Conservation (phyloP, 2,888 invertebrate species). For the Lampropteryx suffumata region DNA sequence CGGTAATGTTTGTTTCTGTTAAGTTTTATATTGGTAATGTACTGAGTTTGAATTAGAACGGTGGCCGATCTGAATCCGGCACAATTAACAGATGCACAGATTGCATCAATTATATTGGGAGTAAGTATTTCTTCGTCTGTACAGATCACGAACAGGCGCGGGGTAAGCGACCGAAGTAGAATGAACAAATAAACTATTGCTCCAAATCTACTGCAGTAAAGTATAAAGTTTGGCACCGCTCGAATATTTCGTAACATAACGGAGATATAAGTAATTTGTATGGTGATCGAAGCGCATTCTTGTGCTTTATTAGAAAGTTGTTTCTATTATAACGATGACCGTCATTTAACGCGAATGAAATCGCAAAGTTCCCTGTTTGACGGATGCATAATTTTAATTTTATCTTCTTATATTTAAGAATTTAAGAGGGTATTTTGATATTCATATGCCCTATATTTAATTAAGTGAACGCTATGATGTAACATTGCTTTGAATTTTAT, state of each 20-base stretch:
- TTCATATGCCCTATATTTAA: no score
- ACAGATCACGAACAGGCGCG: no score
- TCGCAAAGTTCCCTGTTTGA: no score
- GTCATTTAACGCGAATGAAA: neutral
- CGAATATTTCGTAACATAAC: conserved; percentile 20
- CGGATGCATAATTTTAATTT: no score
- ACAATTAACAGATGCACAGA: conserved; percentile 12
- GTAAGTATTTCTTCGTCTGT: neutral
- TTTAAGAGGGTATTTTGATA: no score
- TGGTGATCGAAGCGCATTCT: conserved; percentile 20
- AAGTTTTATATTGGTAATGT: no score
- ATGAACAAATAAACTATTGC: conserved; percentile 1
- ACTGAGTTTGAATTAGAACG: no score
- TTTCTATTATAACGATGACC: neutral
- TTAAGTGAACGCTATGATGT: no score
- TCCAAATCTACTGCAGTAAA: conserved; percentile 16
- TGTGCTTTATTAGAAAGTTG: conserved; percentile 3
- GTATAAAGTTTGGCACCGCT: conserved; percentile 9
- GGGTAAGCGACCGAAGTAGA: no score
- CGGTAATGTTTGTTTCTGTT: no score
- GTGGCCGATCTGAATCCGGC: neutral
- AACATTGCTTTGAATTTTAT: no score
- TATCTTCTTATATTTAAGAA: no score
- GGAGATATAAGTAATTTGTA: conserved; percentile 8
- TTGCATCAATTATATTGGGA: conserved; percentile 5